These are phyloP conservation scores for Ceratosolen fusciceps DNA, from an alignment of 1,140 invertebrate genomes.

Conservation along the genomic window DNA sequence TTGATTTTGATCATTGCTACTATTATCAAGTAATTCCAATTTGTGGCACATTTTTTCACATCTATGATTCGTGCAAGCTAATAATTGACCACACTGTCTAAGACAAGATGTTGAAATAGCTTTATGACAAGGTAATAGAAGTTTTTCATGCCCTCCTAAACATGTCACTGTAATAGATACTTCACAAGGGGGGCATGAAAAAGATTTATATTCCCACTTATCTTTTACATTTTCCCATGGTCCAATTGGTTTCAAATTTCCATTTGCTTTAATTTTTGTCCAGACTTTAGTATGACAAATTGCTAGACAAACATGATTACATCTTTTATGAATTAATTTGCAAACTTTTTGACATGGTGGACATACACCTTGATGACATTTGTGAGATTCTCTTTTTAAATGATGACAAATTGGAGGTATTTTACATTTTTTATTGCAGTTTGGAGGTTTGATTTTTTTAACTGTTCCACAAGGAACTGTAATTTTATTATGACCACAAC, in stretches of 20 bases:
- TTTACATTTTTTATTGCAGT: slow-evolving; percentile 83
- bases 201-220: slow-evolving; percentile 76
- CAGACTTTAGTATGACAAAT: slow-evolving; percentile 86
- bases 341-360: slow-evolving; percentile 87
- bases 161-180: slow-evolving; percentile 82
- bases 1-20: slow-evolving; percentile 66
- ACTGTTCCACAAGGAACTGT: slow-evolving; percentile 89
- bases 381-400: slow-evolving; percentile 78
- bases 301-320: slow-evolving; percentile 83
- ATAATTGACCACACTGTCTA: slow-evolving; percentile 77
- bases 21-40: slow-evolving; percentile 59
- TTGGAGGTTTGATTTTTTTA: slow-evolving; percentile 82
- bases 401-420: slow-evolving; percentile 85
- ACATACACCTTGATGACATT: slow-evolving; percentile 90
- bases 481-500: slow-evolving; percentile 85
- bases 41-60: slow-evolving; percentile 84
- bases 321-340: slow-evolving; percentile 74
- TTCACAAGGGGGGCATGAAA: slow-evolving; percentile 81
- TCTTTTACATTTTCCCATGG: slow-evolving; percentile 83
- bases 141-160: slow-evolving; percentile 86
- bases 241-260: slow-evolving; percentile 74
- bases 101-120: slow-evolving; percentile 82
- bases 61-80: slow-evolving; percentile 85
- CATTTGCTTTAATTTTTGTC: slow-evolving; percentile 75
- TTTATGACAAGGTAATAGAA: slow-evolving; percentile 81